These are phyloP conservation scores for Branchinecta lindahli DNA, from an alignment of 1,140 invertebrate genomes.

Conservation along the genomic window DNA sequence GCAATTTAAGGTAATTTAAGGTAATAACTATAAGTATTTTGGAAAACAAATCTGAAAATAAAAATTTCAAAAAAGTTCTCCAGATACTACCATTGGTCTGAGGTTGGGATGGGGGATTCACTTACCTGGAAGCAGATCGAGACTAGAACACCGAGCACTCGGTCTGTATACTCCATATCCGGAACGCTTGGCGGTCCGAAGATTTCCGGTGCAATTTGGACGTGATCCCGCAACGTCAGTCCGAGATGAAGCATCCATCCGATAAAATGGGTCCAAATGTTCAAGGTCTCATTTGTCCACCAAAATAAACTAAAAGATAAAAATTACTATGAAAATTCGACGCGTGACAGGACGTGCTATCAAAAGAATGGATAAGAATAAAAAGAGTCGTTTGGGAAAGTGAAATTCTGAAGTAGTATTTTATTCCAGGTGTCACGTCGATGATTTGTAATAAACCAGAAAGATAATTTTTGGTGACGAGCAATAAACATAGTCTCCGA, in stretches of 20 bases:
- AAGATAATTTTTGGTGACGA: no score
- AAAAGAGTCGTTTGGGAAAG: background rate
- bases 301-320: slow-evolving; percentile 60
- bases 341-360: slow-evolving; percentile 13
- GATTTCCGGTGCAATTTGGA: slow-evolving; percentile 35
- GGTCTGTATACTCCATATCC: slow-evolving; percentile 53
- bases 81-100: no score
- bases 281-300: slow-evolving; percentile 94
- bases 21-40: no score
- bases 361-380: background rate
- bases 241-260: slow-evolving; percentile 75
- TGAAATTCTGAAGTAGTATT: no score
- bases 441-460: no score
- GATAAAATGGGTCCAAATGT: slow-evolving; percentile 90
- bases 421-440: no score
- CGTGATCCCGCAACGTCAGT: slow-evolving; percentile 48
- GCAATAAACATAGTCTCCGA: no score
- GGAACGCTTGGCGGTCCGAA: slow-evolving; percentile 58
- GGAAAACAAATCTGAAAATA: no score
- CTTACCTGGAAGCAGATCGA: slow-evolving; percentile 69
- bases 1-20: no score
- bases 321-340: slow-evolving; percentile 20
- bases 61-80: no score
- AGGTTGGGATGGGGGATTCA: no score
- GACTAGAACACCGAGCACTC: slow-evolving; percentile 61